These are phyloP conservation scores for Sphaerodactylus townsendi DNA, from an alignment of 2,113 vertebrate species.

Conservation along the genomic window DNA sequence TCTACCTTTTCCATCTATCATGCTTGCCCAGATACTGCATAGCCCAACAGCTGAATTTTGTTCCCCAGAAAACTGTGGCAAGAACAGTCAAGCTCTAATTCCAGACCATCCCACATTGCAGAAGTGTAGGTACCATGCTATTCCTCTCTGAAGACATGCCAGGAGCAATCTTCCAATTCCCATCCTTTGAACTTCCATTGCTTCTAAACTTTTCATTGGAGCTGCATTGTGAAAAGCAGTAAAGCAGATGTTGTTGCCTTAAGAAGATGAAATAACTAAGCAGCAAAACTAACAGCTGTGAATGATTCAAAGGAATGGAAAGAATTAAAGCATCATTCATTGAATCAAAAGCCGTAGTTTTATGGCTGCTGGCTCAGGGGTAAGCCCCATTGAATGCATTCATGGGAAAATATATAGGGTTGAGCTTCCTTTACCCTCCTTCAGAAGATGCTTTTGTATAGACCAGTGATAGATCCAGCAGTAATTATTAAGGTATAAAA, in stretches of 20 bases:
- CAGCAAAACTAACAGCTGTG: slow-evolving; percentile 66
- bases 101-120: not conserved
- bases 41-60: not conserved
- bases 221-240: not conserved
- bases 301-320: slow-evolving; percentile 27
- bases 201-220: slow-evolving; percentile 51
- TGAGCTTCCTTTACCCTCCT: slow-evolving; percentile 16
- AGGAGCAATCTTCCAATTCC: slow-evolving; percentile 23
- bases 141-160: slow-evolving; percentile 39
- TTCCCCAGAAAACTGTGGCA: not conserved
- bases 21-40: not conserved
- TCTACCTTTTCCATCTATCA: not conserved
- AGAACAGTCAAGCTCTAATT: not conserved
- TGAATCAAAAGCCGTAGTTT: not conserved
- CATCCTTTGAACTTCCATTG: slow-evolving; percentile 49
- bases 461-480: not conserved
- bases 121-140: not conserved
- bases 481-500: slow-evolving; percentile 21
- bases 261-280: slow-evolving; percentile 59
- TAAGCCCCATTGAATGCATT: not conserved
- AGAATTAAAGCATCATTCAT: slow-evolving; percentile 19
- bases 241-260: slow-evolving; percentile 12
- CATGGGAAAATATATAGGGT: not conserved
- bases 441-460: not conserved
- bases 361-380: not conserved